Percentiles rank a stretch among this genome's conserved stretches.
Evolutionary conservation across 2,113 vertebrate species (phyloP).

Genomic region (Apteryx mantelli): DNA sequence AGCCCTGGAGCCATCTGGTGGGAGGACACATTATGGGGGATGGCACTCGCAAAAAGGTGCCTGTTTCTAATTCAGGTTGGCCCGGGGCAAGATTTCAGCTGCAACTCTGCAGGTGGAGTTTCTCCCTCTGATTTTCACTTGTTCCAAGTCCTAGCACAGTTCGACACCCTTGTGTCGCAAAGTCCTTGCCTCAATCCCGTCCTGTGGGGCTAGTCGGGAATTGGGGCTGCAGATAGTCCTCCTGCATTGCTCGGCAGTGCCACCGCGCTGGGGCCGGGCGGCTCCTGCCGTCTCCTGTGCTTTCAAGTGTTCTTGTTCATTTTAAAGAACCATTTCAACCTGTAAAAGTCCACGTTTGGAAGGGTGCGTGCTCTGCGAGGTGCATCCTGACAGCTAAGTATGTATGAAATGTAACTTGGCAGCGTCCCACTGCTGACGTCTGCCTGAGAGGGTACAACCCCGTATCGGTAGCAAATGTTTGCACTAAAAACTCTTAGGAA

Average conservation of each 20-base stretch:
- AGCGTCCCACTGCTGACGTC: accelerated
- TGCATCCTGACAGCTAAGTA: not conserved
- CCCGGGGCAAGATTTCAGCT: too few species aligned
- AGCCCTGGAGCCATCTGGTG: too few species aligned
- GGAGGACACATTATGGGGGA: too few species aligned
- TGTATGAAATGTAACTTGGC: not conserved
- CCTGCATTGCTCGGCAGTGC: not conserved
- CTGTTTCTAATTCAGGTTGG: too few species aligned
- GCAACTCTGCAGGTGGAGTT: not conserved
- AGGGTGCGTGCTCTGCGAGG: not conserved
- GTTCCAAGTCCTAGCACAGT: not conserved
- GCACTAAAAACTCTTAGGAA: not conserved
- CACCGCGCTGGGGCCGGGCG: accelerated
- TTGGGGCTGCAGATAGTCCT: not conserved
- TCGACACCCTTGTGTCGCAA: too few species aligned
- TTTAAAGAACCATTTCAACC: not conserved
- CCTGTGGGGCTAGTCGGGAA: accelerated
- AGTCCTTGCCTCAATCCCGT: accelerated
- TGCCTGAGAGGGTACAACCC: not conserved
- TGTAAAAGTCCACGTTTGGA: accelerated
- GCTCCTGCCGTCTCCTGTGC: not conserved
- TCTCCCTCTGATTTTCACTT: not conserved
- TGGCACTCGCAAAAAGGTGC: too few species aligned
- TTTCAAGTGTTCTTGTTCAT: not conserved
- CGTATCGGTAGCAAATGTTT: accelerated